Conservation (phyloP, 2,113 vertebrate species). For the Protobothrops flavoviridis region DNA sequence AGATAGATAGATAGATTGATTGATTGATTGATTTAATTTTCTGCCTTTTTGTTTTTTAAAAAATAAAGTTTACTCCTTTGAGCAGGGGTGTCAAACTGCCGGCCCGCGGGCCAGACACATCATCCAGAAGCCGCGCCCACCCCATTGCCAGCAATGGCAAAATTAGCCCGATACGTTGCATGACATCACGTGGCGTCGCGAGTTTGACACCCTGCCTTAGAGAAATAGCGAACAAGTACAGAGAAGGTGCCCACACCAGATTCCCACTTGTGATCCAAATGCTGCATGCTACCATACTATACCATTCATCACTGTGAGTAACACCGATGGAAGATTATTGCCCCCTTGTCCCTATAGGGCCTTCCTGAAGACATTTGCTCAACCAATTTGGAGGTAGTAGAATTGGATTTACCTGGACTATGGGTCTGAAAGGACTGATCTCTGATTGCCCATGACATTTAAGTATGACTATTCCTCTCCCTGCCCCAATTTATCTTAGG, state of each 20-base stretch:
- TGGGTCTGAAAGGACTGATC: neutral
- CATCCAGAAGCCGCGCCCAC: too few relatives aligned
- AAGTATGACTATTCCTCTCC: neutral
- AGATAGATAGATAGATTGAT: too few relatives aligned
- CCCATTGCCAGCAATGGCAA: too few relatives aligned
- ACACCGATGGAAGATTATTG: neutral
- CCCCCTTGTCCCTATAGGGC: neutral
- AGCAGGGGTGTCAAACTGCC: too few relatives aligned
- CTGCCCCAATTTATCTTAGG: neutral
- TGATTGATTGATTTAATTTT: too few relatives aligned
- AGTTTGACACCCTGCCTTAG: neutral
- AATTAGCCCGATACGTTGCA: too few relatives aligned
- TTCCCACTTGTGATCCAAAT: neutral
- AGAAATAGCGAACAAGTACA: neutral
- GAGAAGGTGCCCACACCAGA: neutral
- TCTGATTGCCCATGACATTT: neutral
- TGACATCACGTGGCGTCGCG: too few relatives aligned
- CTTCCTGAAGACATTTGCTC: neutral
- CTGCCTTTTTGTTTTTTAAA: too few relatives aligned
- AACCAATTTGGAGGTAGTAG: neutral
- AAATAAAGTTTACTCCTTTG: too few relatives aligned
- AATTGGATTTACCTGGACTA: neutral
- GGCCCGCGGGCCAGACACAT: too few relatives aligned
- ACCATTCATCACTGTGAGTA: neutral
- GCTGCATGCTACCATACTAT: neutral